phyloP scores from a whole-genome alignment of 1,140 invertebrate species.

The Scaptodrosophila lebanonensis region DNA sequence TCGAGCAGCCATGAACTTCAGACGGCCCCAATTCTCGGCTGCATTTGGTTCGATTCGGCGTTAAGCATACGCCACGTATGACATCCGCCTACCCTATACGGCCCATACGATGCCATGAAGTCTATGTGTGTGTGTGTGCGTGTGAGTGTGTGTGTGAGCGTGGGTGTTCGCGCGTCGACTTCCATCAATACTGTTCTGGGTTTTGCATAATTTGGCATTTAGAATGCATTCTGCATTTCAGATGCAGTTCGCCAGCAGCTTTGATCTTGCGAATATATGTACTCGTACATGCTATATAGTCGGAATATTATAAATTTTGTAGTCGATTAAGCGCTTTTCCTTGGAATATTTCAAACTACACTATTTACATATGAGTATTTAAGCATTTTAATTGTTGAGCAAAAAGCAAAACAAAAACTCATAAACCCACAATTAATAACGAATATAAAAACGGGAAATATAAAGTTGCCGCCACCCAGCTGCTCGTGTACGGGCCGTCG shows the following conservation, averaged over 20 bases:
- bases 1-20: slow-evolving; percentile 37
- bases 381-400: slow-evolving; percentile 35
- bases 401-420: not conserved
- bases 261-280: slow-evolving; percentile 35
- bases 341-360: slow-evolving; percentile 17
- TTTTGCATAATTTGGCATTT: slow-evolving; percentile 45
- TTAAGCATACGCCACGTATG: slow-evolving; percentile 44
- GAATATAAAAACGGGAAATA: no score
- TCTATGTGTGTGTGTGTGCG: no score
- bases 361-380: no score
- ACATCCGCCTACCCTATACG: slow-evolving; percentile 22
- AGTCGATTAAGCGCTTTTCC: slow-evolving; percentile 6
- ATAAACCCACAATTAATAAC: not conserved
- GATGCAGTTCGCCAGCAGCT: slow-evolving; percentile 22
- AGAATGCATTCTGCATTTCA: slow-evolving; percentile 52
- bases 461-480: no score
- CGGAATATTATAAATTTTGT: slow-evolving; percentile 12
- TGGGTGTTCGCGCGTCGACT: slow-evolving; percentile 14
- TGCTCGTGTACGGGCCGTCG: no score
- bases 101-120: no score
- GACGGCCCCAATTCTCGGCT: no score
- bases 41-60: no score
- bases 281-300: slow-evolving; percentile 6
- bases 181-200: slow-evolving; percentile 28
- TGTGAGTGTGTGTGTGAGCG: no score